phyloP scores from a whole-genome alignment of 2,797 vertebrate species.

The Ctenopoma kingsleyae region DNA sequence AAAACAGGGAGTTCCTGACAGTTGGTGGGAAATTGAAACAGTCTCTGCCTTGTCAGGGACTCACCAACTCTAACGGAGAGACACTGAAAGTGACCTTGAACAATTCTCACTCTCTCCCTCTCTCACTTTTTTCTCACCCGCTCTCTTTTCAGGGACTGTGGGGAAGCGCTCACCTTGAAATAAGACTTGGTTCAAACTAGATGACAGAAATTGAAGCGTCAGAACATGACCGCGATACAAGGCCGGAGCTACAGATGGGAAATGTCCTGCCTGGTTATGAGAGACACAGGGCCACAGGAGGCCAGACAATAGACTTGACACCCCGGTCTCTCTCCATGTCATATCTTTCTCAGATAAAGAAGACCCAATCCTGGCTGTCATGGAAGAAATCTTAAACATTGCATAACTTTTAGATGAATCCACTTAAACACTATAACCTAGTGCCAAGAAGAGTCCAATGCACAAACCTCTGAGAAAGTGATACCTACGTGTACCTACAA shows the following conservation, averaged over 20 bases:
- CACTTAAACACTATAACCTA: neutral
- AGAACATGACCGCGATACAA: conserved; percentile 60
- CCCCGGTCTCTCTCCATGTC: conserved; percentile 11
- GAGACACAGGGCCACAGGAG: conserved; percentile 29
- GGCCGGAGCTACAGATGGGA: conserved; percentile 49
- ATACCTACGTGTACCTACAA: conserved; percentile 2
- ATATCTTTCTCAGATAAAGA: conserved; percentile 34
- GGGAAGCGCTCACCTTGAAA: conserved; percentile 59
- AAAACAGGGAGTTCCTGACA: conserved; percentile 73
- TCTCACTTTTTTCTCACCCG: conserved; percentile 7
- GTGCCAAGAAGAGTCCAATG: neutral
- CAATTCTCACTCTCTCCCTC: conserved; percentile 38
- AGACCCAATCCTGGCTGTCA: conserved; percentile 14
- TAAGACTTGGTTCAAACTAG: conserved; percentile 38
- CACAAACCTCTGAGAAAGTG: neutral
- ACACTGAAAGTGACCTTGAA: conserved; percentile 76
- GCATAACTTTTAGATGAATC: conserved; percentile 2
- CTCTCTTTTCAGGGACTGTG: conserved; percentile 21
- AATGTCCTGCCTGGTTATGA: conserved; percentile 48
- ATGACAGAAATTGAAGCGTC: conserved; percentile 66
- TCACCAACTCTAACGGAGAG: conserved; percentile 72
- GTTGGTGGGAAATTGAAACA: conserved; percentile 79
- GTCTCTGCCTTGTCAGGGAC: conserved; percentile 77
- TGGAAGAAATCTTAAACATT: conserved; percentile 21
- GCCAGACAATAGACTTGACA: conserved; percentile 40